phyloP scores from a whole-genome alignment of 2,888 invertebrate genomes.

The Spatulosminthurus flaviceps region DNA sequence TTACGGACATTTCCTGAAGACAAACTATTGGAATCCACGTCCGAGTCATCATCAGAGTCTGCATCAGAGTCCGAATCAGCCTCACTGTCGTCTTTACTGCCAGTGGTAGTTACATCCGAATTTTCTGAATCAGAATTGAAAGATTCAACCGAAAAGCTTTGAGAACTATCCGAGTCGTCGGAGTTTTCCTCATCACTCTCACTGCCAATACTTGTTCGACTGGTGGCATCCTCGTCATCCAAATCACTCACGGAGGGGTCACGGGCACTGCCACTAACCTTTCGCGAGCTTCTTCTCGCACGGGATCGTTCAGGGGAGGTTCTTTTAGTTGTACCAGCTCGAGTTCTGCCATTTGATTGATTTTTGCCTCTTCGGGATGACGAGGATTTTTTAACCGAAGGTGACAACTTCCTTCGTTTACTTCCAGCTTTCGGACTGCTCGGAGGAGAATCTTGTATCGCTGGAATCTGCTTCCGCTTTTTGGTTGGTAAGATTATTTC shows the following conservation, averaged over 20 bases:
- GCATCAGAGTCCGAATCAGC: slow-evolving; percentile 53
- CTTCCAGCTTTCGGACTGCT: slow-evolving; percentile 14
- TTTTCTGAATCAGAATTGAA: slow-evolving; percentile 50
- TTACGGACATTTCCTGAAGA: slow-evolving; percentile 41
- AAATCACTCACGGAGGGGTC: slow-evolving; percentile 51
- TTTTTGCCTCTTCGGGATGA: slow-evolving; percentile 23
- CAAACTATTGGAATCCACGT: slow-evolving; percentile 40
- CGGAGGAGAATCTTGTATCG: slow-evolving; percentile 18
- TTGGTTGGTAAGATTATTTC: neutral
- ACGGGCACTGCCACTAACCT: slow-evolving; percentile 33
- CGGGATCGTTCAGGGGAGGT: slow-evolving; percentile 19
- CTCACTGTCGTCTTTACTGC: slow-evolving; percentile 36
- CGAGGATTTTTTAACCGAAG: slow-evolving; percentile 32
- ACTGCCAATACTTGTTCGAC: slow-evolving; percentile 44
- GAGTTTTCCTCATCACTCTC: slow-evolving; percentile 38
- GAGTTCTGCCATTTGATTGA: slow-evolving; percentile 24
- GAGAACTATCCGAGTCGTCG: slow-evolving; percentile 43
- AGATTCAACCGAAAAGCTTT: slow-evolving; percentile 42
- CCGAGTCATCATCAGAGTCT: slow-evolving; percentile 39
- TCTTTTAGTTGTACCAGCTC: slow-evolving; percentile 31
- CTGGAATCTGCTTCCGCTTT: slow-evolving; percentile 20
- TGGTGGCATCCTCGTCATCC: slow-evolving; percentile 58
- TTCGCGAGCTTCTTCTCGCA: slow-evolving; percentile 26
- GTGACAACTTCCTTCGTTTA: slow-evolving; percentile 32
- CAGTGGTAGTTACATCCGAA: slow-evolving; percentile 32